Evolutionary conservation across 1,140 invertebrate genomes (phyloP).

Genomic region (Brachionus plicatilis): DNA sequence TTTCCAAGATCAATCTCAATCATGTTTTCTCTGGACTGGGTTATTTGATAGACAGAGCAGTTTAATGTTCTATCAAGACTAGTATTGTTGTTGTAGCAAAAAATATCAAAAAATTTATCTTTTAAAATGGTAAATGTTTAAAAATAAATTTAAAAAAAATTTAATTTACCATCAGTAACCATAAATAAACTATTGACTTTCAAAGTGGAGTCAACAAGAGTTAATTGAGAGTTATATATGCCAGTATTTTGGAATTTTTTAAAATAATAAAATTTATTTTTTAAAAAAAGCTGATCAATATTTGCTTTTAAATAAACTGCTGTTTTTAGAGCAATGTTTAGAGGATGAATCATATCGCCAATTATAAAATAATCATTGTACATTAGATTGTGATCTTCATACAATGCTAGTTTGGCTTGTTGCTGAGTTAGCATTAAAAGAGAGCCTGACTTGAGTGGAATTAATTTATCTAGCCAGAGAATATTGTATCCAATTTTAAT

Average conservation of each 20-base stretch:
- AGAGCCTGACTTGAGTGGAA: not conserved
- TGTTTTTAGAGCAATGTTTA: not conserved
- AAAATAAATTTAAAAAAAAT: no score
- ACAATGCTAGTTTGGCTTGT: not conserved
- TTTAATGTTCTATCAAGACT: not conserved
- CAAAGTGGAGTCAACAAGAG: not conserved
- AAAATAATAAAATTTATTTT: not conserved
- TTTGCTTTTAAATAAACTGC: not conserved
- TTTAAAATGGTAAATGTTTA: no score
- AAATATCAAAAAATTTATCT: not conserved
- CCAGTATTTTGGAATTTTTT: not conserved
- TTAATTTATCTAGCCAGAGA: not conserved
- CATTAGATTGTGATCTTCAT: not conserved
- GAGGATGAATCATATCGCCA: no score
- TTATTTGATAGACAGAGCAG: not conserved
- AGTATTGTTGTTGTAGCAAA: not conserved
- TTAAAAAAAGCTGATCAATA: not conserved
- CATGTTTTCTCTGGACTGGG: not conserved
- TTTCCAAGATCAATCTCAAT: not conserved
- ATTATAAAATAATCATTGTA: not conserved
- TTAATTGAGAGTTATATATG: not conserved
- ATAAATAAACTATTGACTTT: not conserved
- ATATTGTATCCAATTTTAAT: not conserved
- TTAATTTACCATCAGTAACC: not conserved
- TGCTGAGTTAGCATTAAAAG: not conserved